These are phyloP conservation scores for Pyrgus malvae DNA, from an alignment of 2,888 invertebrate species.

Conservation along the genomic window DNA sequence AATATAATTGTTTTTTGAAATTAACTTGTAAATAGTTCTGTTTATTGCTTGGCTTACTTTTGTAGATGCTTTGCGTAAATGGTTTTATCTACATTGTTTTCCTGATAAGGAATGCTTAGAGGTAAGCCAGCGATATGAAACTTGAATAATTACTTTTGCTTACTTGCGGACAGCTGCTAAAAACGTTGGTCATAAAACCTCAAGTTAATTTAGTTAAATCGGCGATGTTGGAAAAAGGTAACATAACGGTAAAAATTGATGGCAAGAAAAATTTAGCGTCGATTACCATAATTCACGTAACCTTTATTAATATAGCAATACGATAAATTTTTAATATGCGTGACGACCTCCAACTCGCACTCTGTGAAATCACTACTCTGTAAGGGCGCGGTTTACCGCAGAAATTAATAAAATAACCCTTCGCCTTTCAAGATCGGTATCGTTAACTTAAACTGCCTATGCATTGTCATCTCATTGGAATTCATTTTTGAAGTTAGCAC, in stretches of 20 bases:
- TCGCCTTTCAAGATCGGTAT: constrained; percentile 45
- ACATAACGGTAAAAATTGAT: constrained; percentile 6
- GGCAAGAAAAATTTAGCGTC: not conserved
- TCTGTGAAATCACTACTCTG: constrained; percentile 36
- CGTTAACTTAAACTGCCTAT: constrained; percentile 64
- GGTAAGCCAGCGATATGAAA: constrained; percentile 6
- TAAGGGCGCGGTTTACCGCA: constrained; percentile 62
- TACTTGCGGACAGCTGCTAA: constrained; percentile 1
- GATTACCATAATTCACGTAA: constrained; percentile 21
- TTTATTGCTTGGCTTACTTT: constrained; percentile 35
- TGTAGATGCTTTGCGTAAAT: constrained; percentile 28
- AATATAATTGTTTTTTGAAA: constrained; percentile 59
- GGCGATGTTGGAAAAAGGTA: not conserved
- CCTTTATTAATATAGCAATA: constrained; percentile 23
- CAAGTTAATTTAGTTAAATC: constrained; percentile 5
- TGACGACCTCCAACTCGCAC: constrained; percentile 30
- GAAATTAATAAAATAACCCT: constrained; percentile 60
- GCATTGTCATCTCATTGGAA: constrained; percentile 54
- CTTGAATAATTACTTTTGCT: constrained; percentile 17
- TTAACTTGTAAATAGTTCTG: constrained; percentile 58
- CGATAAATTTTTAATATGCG: constrained; percentile 18
- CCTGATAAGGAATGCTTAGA: constrained; percentile 26
- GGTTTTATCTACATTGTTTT: constrained; percentile 30
- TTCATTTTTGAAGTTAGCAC: constrained; percentile 43
- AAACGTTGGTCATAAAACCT: not conserved